Evolutionary conservation across 2,113 vertebrate genomes (phyloP).

Genomic region (Chamaetylas fuelleborni): DNA sequence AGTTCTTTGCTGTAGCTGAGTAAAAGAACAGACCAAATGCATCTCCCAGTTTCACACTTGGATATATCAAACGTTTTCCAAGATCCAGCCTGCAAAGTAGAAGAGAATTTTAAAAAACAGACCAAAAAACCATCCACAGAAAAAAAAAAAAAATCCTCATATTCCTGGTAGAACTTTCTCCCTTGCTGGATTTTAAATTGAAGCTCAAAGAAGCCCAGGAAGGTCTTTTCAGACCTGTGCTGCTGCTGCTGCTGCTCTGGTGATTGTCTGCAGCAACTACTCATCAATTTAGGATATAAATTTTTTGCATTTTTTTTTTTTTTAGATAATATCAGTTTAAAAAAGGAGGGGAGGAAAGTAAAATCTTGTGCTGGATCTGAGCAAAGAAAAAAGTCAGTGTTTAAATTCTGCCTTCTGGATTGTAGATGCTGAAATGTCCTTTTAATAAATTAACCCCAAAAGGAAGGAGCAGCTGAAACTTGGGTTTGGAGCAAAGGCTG

Average conservation of each 20-base stretch:
- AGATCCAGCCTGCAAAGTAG: not conserved
- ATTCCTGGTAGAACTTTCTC: not conserved
- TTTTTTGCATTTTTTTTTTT: not conserved
- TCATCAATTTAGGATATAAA: not conserved
- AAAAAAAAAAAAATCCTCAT: not conserved
- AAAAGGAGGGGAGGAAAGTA: rapidly evolving
- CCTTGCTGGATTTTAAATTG: not conserved
- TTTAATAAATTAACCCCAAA: not conserved
- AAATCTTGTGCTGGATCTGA: not conserved
- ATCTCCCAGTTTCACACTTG: not conserved
- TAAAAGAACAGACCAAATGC: not conserved
- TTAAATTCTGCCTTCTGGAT: not conserved
- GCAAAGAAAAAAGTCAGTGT: not conserved
- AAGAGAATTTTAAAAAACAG: not conserved
- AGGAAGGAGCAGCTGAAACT: not conserved
- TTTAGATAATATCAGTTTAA: not conserved
- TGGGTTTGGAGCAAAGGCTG: not conserved
- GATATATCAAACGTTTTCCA: not conserved
- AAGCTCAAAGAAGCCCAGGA: not conserved
- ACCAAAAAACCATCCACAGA: not conserved
- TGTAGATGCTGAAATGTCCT: not conserved
- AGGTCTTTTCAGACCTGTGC: not conserved
- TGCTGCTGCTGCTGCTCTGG: not conserved
- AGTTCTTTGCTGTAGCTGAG: not conserved
- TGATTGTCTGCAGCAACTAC: not conserved